Percentiles rank a stretch among this genome's conserved stretches.
Evolutionary conservation across 2,797 vertebrate species (phyloP).

Genomic region (Acipenser ruthenus): DNA sequence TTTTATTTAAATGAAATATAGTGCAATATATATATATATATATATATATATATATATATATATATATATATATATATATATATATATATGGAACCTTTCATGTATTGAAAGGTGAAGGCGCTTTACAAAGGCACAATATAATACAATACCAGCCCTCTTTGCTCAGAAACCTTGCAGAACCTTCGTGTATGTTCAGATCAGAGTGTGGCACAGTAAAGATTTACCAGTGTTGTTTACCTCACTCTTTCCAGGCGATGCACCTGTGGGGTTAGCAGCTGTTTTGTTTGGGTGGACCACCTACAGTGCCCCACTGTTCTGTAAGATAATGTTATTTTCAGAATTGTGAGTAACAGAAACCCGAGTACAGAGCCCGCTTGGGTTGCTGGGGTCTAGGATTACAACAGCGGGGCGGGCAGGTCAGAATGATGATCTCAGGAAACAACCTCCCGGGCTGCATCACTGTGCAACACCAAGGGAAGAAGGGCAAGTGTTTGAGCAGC

Average conservation of each 20-base stretch:
- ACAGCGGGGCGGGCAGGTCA: constrained; percentile 11
- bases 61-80: too few species aligned
- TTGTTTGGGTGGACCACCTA: constrained; percentile 28
- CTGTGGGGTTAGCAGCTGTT: constrained; percentile 28
- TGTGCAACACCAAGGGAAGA: constrained; percentile 19
- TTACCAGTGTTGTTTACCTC: neutral
- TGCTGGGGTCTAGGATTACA: constrained; percentile 17
- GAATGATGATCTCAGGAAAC: neutral
- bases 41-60: too few species aligned
- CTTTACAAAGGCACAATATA: too few species aligned
- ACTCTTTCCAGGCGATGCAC: constrained; percentile 24
- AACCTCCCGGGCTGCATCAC: too few species aligned
- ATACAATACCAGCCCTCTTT: too few species aligned
- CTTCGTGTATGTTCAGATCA: too few species aligned
- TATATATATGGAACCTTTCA: too few species aligned
- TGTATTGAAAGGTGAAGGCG: too few species aligned
- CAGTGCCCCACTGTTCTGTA: constrained; percentile 22
- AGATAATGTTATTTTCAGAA: constrained; percentile 30
- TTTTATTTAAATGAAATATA: too few species aligned
- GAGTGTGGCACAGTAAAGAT: too few species aligned
- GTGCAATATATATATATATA: too few species aligned
- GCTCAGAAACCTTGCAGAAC: too few species aligned
- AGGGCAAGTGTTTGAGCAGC: constrained; percentile 19
- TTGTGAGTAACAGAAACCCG: constrained; percentile 18
- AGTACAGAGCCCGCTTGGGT: constrained; percentile 36